Conservation (phyloP, 2,113 vertebrate species). For the Cyanoliseus patagonus region DNA sequence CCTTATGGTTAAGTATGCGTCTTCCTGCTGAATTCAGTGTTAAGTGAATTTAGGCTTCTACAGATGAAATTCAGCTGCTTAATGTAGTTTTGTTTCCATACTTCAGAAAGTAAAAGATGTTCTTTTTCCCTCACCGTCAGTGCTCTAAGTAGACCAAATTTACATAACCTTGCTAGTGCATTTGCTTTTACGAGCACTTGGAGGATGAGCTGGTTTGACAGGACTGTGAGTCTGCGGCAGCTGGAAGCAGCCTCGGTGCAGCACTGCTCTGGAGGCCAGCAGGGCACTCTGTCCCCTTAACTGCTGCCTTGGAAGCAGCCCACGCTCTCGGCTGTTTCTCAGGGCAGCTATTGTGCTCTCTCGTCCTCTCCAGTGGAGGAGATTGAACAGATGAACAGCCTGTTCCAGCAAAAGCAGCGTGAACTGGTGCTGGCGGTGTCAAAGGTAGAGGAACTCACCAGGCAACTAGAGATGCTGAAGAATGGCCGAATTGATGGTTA, state of each 20-base stretch:
- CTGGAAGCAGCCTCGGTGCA: not conserved
- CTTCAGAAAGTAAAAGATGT: not conserved
- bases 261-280: not conserved
- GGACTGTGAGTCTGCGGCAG: not conserved
- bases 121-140: not conserved
- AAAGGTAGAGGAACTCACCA: constrained; percentile 92
- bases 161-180: not conserved
- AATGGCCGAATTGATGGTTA: constrained; percentile 89
- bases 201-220: not conserved
- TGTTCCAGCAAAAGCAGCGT: constrained; percentile 97
- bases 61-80: not conserved
- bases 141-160: not conserved
- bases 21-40: not conserved
- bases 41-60: not conserved
- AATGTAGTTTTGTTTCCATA: not conserved
- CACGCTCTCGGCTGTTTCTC: constrained; percentile 48
- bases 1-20: not conserved
- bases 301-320: constrained; percentile 17
- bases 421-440: constrained; percentile 91
- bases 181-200: not conserved
- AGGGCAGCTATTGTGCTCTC: constrained; percentile 57
- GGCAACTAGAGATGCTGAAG: constrained; percentile 95
- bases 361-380: constrained; percentile 86
- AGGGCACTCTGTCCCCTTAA: constrained; percentile 11
- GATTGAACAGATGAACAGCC: constrained; percentile 97